phyloP scores from a whole-genome alignment of 2,888 invertebrate genomes.

The Epinotia brunnichana region DNA sequence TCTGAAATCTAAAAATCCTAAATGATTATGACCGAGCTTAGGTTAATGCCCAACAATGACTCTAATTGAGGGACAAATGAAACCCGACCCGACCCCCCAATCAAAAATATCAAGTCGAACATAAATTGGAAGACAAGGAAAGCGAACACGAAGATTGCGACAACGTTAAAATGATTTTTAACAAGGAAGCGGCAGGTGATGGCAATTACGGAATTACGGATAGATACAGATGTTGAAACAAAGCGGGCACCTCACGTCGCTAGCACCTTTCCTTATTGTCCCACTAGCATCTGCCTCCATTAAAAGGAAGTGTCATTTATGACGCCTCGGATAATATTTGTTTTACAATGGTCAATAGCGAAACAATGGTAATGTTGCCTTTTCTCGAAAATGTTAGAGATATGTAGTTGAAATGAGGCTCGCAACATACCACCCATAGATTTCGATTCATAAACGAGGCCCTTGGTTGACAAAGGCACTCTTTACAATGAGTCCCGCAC shows the following conservation, averaged over 20 bases:
- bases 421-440: slow-evolving; percentile 60
- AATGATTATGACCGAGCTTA: slow-evolving; percentile 34
- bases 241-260: slow-evolving; percentile 46
- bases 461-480: slow-evolving; percentile 57
- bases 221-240: slow-evolving; percentile 63
- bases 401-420: slow-evolving; percentile 38
- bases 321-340: slow-evolving; percentile 65
- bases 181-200: slow-evolving; percentile 69
- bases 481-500: slow-evolving; percentile 63
- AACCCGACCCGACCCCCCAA: slow-evolving; percentile 39
- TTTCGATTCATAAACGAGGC: slow-evolving; percentile 59
- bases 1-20: slow-evolving; percentile 11
- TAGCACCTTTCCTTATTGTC: slow-evolving; percentile 50
- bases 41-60: slow-evolving; percentile 40
- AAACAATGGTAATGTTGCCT: slow-evolving; percentile 52
- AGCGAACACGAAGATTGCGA: slow-evolving; percentile 41
- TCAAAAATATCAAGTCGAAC: slow-evolving; percentile 38
- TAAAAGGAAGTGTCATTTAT: slow-evolving; percentile 71
- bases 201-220: slow-evolving; percentile 70
- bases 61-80: slow-evolving; percentile 42
- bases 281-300: slow-evolving; percentile 67
- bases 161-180: slow-evolving; percentile 50
- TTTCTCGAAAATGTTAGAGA: slow-evolving; percentile 40
- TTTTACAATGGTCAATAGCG: slow-evolving; percentile 63
- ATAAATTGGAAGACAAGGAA: slow-evolving; percentile 36